Percentiles rank a stretch among this genome's conserved stretches.
phyloP scores from a whole-genome alignment of 2,888 invertebrate genomes.

The Flabesymbios commensalis region DNA sequence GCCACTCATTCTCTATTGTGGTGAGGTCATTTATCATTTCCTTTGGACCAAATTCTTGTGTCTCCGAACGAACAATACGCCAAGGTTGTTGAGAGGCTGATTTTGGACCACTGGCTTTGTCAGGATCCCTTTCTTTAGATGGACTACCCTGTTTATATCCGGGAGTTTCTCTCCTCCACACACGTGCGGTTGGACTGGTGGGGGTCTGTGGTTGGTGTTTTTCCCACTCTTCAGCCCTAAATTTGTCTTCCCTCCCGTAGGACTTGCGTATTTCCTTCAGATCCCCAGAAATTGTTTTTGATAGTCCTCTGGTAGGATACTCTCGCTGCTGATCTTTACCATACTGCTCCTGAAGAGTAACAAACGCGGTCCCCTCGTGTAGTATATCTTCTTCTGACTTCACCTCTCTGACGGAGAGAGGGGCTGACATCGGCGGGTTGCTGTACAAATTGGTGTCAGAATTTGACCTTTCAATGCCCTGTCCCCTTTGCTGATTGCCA shows the following conservation, averaged over 20 bases:
- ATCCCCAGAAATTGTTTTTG: conserved; percentile 4
- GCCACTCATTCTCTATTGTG: conserved; percentile 21
- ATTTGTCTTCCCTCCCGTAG: background rate
- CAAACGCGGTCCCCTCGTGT: background rate
- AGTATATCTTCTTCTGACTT: background rate
- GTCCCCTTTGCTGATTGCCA: background rate
- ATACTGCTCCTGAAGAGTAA: background rate
- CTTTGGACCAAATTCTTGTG: conserved; percentile 2
- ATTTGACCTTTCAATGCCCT: background rate
- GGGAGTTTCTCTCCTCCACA: background rate
- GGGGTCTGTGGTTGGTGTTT: background rate
- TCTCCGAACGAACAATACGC: background rate
- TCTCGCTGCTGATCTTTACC: background rate
- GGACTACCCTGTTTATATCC: too few relatives aligned
- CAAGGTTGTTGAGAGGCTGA: background rate
- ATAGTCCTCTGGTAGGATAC: background rate
- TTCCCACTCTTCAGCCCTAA: background rate
- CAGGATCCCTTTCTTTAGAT: background rate
- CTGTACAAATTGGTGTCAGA: background rate
- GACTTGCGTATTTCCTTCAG: conserved; percentile 7
- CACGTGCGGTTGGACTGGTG: background rate
- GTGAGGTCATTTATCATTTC: conserved; percentile 10
- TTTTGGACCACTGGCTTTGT: background rate
- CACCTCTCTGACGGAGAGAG: background rate
- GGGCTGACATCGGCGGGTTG: background rate